Base-by-base conservation (phyloP, 2,888 invertebrate genomes). In the Gymnoscelis rufifasciata region DNA sequence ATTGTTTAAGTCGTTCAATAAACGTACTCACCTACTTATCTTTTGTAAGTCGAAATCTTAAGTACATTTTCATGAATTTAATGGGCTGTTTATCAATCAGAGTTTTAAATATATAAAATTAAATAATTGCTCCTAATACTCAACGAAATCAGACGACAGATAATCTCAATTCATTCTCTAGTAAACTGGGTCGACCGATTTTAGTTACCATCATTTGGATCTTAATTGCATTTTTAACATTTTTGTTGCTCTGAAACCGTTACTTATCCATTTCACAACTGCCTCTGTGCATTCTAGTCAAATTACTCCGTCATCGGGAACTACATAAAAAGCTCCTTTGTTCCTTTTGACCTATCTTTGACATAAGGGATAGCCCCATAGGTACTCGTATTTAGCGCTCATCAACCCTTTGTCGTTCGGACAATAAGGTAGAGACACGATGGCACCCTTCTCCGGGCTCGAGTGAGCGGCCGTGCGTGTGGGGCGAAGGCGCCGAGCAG, bases 401-500 rank as follows among this genome's bases (percentile, higher is more conserved):
- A 67, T 66, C 72, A 75, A 78, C 83, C 86, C 83, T 80, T 79
- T 72, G 59, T 61, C 49, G 52, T 52, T 49, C 49, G 62, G 69
- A 78, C 72, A 79, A 81, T 68, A 68, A 78, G 73, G 82, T 83
- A 80, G 83, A 80, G 70, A 65, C 57, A 61, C 64, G 66, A 70
- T 84, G 81, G 83, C 83, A 84, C 86, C 87, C 87, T 86, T 86
- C 86, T 81, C 79, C 70, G 57, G 56, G 67, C 63, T 61, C 63
- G 67, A 71, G 74, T 69, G 74, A 72, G 69, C 68, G 71, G 52
- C 66, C 60, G 62, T 65, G 53, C 67, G 71, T 61, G 71, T 61
- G 73, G 68, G 71, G 71, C 72, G 43, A 50, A 70, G 68, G 62
- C 62, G 68, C 68, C 64, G 60, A 66, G 78, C 86, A 87, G 87